phyloP scores from a whole-genome alignment of 1,140 invertebrate species.

The Helicoverpa zea region DNA sequence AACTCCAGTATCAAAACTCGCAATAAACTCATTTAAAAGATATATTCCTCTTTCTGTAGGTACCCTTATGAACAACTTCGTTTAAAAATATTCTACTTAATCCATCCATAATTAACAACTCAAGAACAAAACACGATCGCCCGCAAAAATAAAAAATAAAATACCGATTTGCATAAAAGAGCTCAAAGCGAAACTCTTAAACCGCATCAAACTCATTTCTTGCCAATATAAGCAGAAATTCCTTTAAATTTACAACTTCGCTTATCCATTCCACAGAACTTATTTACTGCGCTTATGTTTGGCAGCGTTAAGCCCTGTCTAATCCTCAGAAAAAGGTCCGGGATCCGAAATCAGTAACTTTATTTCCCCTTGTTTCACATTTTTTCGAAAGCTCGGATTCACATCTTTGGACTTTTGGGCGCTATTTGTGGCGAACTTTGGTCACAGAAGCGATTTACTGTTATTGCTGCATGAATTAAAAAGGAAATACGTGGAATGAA shows the following conservation, averaged over 20 bases:
- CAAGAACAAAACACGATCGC: not conserved
- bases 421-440: slow-evolving; percentile 1
- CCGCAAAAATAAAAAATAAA: not conserved
- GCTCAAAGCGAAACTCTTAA: slow-evolving; percentile 25
- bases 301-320: slow-evolving; percentile 10
- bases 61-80: too few species aligned
- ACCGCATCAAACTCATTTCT: slow-evolving; percentile 16
- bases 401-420: not conserved
- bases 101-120: too few species aligned
- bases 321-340: slow-evolving; percentile 30
- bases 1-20: too few species aligned
- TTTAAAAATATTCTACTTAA: too few species aligned
- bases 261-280: slow-evolving; percentile 24
- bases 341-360: slow-evolving; percentile 33
- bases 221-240: slow-evolving; percentile 29
- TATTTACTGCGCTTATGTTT: slow-evolving; percentile 18
- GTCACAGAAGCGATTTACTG: not conserved
- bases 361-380: slow-evolving; percentile 26
- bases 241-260: slow-evolving; percentile 31
- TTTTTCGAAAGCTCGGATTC: slow-evolving; percentile 17
- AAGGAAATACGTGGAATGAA: not conserved
- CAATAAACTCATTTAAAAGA: too few species aligned
- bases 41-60: too few species aligned
- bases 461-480: not conserved
- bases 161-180: slow-evolving; percentile 18